Conservation (phyloP, 2,113 vertebrate species). For the Rhinopomastus cyanomelas region DNA sequence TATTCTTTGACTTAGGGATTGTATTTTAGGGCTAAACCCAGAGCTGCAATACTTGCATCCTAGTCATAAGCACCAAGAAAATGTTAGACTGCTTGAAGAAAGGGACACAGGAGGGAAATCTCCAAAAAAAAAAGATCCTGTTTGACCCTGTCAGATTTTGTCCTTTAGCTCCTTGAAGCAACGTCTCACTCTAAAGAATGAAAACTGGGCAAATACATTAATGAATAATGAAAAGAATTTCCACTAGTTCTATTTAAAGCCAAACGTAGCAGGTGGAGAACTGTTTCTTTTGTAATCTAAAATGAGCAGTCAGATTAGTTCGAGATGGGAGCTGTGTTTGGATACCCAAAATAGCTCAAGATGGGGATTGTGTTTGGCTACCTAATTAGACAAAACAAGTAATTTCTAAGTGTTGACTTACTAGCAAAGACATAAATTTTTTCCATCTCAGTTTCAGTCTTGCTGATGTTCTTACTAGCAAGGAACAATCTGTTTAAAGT, state of each 20-base stretch:
- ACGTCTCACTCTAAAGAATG: background rate
- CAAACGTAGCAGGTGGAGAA: background rate
- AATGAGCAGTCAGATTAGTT: background rate
- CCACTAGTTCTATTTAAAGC: background rate
- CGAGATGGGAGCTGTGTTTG: background rate
- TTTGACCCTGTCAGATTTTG: background rate
- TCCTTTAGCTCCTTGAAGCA: background rate
- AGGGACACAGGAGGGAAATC: background rate
- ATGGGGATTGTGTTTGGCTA: background rate
- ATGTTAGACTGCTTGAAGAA: background rate
- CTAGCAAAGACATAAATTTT: background rate
- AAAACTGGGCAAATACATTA: background rate
- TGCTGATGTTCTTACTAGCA: background rate
- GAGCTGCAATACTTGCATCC: background rate
- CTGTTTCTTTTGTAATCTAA: background rate
- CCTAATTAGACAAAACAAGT: background rate
- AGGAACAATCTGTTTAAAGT: background rate
- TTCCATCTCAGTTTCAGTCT: background rate
- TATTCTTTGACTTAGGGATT: background rate
- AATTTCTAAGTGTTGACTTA: background rate
- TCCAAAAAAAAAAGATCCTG: background rate
- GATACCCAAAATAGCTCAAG: no score
- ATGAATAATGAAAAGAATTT: background rate
- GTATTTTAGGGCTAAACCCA: background rate
- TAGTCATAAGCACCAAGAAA: background rate